A percentile compares a stretch with the other conserved stretches of the same genome.
Evolutionary conservation across 1,140 invertebrate species (phyloP).

Genomic region (Saccostrea echinata): DNA sequence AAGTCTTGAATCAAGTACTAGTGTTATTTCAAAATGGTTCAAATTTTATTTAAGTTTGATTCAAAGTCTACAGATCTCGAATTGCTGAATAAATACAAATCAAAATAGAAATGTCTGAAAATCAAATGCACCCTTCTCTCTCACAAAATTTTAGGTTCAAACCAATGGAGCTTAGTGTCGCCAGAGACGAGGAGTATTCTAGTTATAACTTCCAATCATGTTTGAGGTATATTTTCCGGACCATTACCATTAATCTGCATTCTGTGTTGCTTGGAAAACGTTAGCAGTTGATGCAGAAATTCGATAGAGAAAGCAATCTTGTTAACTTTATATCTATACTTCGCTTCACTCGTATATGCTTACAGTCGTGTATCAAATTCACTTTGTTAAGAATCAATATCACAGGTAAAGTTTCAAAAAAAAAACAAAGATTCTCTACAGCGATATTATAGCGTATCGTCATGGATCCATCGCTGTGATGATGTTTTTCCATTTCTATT

Average conservation of each 20-base stretch:
- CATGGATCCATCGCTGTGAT: neutral
- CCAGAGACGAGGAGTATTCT: no score
- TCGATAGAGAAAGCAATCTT: neutral
- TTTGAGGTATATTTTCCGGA: neutral
- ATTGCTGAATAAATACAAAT: no score
- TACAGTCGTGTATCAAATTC: neutral
- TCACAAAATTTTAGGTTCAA: no score
- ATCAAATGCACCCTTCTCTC: no score
- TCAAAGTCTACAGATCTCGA: no score
- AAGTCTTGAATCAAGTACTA: no score
- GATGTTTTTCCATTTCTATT: neutral
- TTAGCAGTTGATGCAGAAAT: neutral
- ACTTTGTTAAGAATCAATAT: neutral
- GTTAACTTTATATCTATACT: neutral
- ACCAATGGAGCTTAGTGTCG: no score
- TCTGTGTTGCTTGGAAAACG: neutral
- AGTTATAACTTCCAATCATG: no score
- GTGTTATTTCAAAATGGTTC: no score
- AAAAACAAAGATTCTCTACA: neutral
- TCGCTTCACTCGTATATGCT: neutral
- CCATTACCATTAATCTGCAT: neutral
- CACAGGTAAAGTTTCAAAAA: conserved; percentile 7
- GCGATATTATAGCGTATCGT: neutral
- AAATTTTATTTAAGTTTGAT: no score
- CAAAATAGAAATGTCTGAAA: no score